Percentiles rank a stretch among this genome's conserved stretches.
Conservation (phyloP, 2,888 invertebrate species). For the Thumatha senex region DNA sequence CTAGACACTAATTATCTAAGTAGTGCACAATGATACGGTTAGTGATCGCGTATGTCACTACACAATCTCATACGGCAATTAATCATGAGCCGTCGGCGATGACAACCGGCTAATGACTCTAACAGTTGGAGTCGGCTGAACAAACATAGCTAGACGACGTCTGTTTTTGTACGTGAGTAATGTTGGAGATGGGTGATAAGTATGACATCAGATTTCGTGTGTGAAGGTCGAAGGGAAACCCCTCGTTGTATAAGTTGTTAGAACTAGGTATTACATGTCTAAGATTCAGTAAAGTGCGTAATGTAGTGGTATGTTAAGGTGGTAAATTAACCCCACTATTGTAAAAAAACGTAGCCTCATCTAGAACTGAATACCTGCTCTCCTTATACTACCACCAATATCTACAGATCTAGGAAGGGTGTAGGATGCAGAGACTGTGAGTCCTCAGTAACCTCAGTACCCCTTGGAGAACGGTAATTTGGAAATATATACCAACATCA, state of each 20-base stretch:
- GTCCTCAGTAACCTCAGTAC: no score
- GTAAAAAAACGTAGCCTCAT: no score
- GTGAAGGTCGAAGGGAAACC: conserved; percentile 8
- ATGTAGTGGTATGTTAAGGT: no score
- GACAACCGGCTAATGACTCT: conserved; percentile 47
- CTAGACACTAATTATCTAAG: conserved; percentile 1
- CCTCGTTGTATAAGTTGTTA: background rate
- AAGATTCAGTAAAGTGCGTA: no score
- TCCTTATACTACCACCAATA: no score
- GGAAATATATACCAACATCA: no score
- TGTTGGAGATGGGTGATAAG: conserved; percentile 21
- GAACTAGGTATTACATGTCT: background rate
- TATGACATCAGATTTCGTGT: conserved; percentile 23
- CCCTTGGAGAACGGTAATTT: no score
- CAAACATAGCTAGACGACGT: conserved; percentile 38
- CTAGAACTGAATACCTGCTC: no score
- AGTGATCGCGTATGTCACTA: conserved; percentile 39
- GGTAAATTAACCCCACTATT: no score
- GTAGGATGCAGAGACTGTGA: no score
- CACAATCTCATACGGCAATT: conserved; percentile 30
- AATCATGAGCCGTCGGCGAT: conserved; percentile 40
- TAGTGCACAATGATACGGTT: conserved; percentile 26
- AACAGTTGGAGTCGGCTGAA: conserved; percentile 41
- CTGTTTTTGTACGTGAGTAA: conserved; percentile 34
- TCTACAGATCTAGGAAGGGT: no score